Evolutionary conservation across 2,888 invertebrate species (phyloP).

Genomic region (Morinoia aosen): DNA sequence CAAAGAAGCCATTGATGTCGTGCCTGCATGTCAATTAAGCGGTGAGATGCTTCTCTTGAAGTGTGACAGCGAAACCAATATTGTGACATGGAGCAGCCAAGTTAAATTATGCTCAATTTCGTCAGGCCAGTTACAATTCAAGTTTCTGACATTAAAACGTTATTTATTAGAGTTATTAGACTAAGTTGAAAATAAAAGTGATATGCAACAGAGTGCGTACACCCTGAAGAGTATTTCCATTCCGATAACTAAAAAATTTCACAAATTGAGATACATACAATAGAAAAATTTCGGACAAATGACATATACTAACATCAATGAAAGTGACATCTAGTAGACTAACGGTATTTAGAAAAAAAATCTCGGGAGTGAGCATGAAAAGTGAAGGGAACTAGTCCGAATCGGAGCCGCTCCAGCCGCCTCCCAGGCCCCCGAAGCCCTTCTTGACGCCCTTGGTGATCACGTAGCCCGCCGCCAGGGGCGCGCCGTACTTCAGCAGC

Average conservation of each 20-base stretch:
- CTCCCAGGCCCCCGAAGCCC: constrained; percentile 54
- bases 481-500: constrained; percentile 65
- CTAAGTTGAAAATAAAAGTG: not conserved
- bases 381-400: constrained; percentile 27
- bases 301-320: not conserved
- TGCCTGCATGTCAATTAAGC: not conserved
- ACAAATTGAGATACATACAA: not conserved
- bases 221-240: not conserved
- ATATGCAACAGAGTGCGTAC: not conserved
- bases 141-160: not conserved
- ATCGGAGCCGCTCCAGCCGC: constrained; percentile 56
- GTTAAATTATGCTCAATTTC: not conserved
- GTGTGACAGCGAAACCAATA: not conserved
- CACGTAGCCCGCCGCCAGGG: constrained; percentile 65
- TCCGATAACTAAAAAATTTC: not conserved
- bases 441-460: constrained; percentile 58
- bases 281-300: not conserved
- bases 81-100: not conserved
- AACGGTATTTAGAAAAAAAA: not conserved
- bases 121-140: not conserved
- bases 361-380: not conserved
- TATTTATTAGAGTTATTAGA: not conserved
- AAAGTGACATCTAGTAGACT: not conserved
- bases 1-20: not conserved
- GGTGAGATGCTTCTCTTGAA: not conserved